Evolutionary conservation across 2,797 vertebrate genomes (phyloP), one percentile per base, ranked within the genome.

Genomic region (Salmo trutta): DNA sequence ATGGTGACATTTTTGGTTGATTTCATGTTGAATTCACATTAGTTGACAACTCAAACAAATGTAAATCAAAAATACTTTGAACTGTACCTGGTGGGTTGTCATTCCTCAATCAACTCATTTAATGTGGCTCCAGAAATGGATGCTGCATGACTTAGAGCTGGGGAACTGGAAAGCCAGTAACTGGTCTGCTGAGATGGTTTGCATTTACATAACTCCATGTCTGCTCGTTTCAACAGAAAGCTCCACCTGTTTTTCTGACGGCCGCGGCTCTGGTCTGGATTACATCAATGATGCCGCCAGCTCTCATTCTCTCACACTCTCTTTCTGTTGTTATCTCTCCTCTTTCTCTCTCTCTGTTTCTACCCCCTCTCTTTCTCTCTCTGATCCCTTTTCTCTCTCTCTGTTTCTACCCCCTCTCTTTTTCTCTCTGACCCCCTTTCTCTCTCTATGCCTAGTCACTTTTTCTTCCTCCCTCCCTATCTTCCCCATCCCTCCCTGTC

Each of bases 191-290:
- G 80, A 82, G 83, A 82, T 83, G 82, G 75, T 73, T 88, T 84
- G 85, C 86, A 86, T 91, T 86, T 88, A 84, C 87, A 88, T 82
- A 90, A 86, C 85, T 88, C 78, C 81, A 67, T 41, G 76, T 82
- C 54, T 75, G 77, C 77, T 86, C 74, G 75, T 78, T n/a, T 85
- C 67, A 80, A 83, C 82, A 83, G 85, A 80, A 81, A 87, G 81
- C 88, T 75, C 85, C 91, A 91, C 88, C 91, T 90, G 90, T 90
- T 92, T 88, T 85, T 83, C 81, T 84, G 86, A 87, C 90, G 86
- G 83, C 77, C 31, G 15, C 1, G 24, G 65, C 73, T 41, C 54
- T 31, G 5, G 62, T 21, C 31, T 51, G 31, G 75, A 86, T 90
- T 83, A 86, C 78, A 84, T 84, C 83, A 78, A 73, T 75, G 82